Percentiles rank a stretch among this genome's conserved stretches.
phyloP scores from a whole-genome alignment of 2,113 vertebrate species.

The Grus americana region DNA sequence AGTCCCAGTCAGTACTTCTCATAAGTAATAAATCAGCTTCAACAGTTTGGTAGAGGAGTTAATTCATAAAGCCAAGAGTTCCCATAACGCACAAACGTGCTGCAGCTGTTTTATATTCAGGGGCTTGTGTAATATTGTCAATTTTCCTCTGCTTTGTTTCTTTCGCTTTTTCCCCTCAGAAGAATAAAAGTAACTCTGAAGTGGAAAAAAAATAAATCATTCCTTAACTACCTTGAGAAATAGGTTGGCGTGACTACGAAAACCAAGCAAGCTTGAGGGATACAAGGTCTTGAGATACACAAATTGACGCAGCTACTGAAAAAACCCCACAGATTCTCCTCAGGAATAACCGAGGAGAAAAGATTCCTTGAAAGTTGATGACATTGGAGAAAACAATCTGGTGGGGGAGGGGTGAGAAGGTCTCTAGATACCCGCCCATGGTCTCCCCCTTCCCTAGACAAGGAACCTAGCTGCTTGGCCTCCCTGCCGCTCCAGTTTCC shows the following conservation, averaged over 20 bases:
- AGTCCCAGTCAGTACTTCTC: neutral
- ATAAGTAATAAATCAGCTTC: constrained; percentile 1
- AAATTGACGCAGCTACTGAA: neutral
- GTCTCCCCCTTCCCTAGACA: too few relatives aligned
- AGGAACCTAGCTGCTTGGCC: too few relatives aligned
- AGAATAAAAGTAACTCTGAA: neutral
- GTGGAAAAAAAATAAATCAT: neutral
- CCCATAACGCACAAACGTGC: neutral
- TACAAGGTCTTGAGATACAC: neutral
- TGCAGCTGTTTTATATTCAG: constrained; percentile 24
- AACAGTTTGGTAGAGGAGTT: constrained; percentile 7
- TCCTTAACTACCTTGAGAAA: constrained; percentile 21
- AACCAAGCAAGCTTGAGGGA: neutral
- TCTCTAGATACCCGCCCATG: too few relatives aligned
- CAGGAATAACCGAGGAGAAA: neutral
- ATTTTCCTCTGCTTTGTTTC: constrained; percentile 7
- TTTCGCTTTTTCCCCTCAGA: neutral
- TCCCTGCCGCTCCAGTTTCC: too few relatives aligned
- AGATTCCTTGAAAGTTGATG: neutral
- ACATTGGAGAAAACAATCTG: neutral
- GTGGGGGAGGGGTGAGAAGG: too few relatives aligned
- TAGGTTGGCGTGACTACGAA: neutral
- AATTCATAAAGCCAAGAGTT: constrained; percentile 22
- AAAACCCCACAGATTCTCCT: neutral
- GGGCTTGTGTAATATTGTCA: neutral